Conservation (phyloP, 2,888 invertebrate species). For the Dione juno region DNA sequence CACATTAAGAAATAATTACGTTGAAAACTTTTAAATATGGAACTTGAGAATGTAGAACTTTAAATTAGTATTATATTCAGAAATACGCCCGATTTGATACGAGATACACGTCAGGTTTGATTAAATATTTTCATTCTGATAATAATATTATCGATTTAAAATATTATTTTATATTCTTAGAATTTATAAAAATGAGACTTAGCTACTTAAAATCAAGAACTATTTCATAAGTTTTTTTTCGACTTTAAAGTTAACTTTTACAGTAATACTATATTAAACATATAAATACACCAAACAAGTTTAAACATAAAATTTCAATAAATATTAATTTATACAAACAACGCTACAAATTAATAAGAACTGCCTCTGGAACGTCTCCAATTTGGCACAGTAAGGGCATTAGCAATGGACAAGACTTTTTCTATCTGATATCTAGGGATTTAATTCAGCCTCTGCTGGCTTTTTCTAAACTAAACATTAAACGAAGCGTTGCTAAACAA, state of each 20-base stretch:
- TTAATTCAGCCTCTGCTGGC: constrained; percentile 24
- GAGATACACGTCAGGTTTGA: too few relatives aligned
- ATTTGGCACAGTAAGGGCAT: constrained; percentile 43
- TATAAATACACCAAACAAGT: not conserved
- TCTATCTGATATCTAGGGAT: constrained; percentile 41
- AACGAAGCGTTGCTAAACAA: constrained; percentile 29
- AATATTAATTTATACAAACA: constrained; percentile 38
- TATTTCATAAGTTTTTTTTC: too few relatives aligned
- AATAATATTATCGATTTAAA: too few relatives aligned
- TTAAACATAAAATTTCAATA: constrained; percentile 21
- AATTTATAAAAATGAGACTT: too few relatives aligned
- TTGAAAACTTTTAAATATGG: not conserved
- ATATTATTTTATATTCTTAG: too few relatives aligned
- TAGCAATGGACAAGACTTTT: constrained; percentile 42
- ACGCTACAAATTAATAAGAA: constrained; percentile 45
- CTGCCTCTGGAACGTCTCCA: constrained; percentile 44
- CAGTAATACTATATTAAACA: too few relatives aligned
- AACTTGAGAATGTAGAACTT: not conserved
- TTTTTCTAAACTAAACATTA: constrained; percentile 31
- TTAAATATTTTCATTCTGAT: too few relatives aligned
- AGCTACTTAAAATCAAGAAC: too few relatives aligned
- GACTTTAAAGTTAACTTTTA: too few relatives aligned
- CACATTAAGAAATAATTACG: too few relatives aligned
- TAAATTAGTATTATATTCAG: too few relatives aligned
- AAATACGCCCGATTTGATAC: too few relatives aligned